phyloP scores from a whole-genome alignment of 2,113 vertebrate species.

The Prunella fulvescens region DNA sequence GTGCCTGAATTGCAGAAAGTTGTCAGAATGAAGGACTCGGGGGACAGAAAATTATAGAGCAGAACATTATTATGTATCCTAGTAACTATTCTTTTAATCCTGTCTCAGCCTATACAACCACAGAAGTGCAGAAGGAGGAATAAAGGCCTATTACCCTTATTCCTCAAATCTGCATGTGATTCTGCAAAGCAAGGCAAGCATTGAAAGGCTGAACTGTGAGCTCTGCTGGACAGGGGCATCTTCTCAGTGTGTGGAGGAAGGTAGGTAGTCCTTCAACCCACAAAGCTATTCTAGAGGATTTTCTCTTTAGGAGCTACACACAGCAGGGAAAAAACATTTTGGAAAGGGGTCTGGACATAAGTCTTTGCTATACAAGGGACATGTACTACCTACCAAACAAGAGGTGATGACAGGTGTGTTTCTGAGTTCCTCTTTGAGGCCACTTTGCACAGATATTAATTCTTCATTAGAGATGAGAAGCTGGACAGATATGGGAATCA shows the following conservation, averaged over 20 bases:
- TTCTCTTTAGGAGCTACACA: background rate
- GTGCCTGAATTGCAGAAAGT: background rate
- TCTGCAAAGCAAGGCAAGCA: background rate
- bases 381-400: background rate
- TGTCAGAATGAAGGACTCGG: conserved; percentile 22
- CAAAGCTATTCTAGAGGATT: background rate
- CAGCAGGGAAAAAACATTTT: background rate
- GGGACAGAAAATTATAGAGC: conserved; percentile 43
- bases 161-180: background rate
- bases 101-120: background rate
- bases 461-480: background rate
- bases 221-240: background rate
- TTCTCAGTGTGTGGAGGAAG: background rate
- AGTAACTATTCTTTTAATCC: conserved; percentile 39
- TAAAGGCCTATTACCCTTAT: background rate
- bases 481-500: background rate
- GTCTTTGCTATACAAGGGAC: background rate
- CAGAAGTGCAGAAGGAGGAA: background rate
- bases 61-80: conserved; percentile 35
- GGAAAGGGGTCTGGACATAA: background rate
- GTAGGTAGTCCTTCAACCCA: background rate
- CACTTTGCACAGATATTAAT: background rate
- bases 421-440: background rate
- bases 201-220: background rate
- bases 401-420: background rate